phyloP scores from a whole-genome alignment of 2,888 invertebrate genomes.

The Pyralis farinalis region DNA sequence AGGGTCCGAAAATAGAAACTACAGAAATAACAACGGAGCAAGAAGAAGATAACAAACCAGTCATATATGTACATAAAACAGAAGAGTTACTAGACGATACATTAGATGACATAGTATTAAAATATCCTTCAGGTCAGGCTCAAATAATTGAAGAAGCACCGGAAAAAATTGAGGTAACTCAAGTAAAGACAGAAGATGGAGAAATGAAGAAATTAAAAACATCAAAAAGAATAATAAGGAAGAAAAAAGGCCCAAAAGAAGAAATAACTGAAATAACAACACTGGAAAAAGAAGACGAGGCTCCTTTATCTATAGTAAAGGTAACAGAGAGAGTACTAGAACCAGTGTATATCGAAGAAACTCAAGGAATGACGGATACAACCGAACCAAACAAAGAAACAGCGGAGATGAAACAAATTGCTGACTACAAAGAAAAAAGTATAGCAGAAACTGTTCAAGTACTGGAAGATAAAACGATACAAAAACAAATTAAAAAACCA shows the following conservation, averaged over 20 bases:
- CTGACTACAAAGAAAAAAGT: conserved; percentile 6
- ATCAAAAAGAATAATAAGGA: conserved; percentile 32
- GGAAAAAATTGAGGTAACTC: conserved; percentile 12
- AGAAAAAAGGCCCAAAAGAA: conserved; percentile 16
- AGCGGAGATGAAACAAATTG: background rate
- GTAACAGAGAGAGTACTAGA: conserved; percentile 21
- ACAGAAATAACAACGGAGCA: conserved; percentile 39
- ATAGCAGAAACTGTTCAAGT: conserved; percentile 30
- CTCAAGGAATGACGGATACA: no score
- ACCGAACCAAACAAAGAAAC: no score
- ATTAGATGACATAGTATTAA: conserved; percentile 12
- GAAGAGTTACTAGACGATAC: conserved; percentile 17
- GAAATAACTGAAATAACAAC: conserved; percentile 24
- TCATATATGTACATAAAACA: conserved; percentile 21
- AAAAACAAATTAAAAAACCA: conserved; percentile 50
- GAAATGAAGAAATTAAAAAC: background rate
- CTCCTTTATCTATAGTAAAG: conserved; percentile 15
- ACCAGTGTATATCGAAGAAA: no score
- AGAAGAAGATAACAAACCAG: conserved; percentile 32
- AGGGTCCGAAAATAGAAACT: conserved; percentile 17
- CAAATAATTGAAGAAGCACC: conserved; percentile 32
- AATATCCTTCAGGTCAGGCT: conserved; percentile 11
- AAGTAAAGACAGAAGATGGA: background rate
- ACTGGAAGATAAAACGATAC: conserved; percentile 34
- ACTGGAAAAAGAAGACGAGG: conserved; percentile 19